These are phyloP conservation scores for Origma solitaria DNA, from an alignment of 2,113 vertebrate genomes.

Conservation along the genomic window DNA sequence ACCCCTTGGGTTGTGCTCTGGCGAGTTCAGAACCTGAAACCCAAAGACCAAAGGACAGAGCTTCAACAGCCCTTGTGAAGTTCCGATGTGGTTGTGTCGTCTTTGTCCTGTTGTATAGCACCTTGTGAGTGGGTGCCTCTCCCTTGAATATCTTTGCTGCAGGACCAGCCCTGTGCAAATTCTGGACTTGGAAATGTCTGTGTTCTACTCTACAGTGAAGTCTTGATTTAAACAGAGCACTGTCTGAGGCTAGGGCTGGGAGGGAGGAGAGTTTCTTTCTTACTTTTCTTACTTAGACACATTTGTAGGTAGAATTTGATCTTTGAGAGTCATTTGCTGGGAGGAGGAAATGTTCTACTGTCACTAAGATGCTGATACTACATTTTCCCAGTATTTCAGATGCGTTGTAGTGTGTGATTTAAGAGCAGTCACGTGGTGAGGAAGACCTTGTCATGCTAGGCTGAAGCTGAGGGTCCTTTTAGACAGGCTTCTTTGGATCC, in stretches of 20 bases:
- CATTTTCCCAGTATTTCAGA: neutral
- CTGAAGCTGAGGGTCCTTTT: neutral
- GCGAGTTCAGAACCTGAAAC: neutral
- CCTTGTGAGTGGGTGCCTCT: neutral
- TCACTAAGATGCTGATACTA: neutral
- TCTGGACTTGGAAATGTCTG: neutral
- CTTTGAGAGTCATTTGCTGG: neutral
- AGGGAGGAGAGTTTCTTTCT: neutral
- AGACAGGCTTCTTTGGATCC: neutral
- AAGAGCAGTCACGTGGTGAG: neutral
- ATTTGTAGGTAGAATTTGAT: neutral
- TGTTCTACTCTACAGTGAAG: neutral
- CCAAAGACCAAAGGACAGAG: neutral
- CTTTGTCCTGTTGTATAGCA: neutral
- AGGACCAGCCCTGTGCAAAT: neutral
- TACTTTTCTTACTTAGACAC: no score
- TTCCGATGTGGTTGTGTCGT: neutral
- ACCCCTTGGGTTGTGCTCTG: neutral
- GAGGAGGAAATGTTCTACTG: neutral
- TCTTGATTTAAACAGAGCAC: neutral
- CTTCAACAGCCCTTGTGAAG: neutral
- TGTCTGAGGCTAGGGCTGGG: neutral
- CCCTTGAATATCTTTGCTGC: neutral
- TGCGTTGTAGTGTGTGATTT: neutral
- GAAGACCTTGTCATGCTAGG: accelerated